These are phyloP conservation scores for Lordiphosa clarofinis DNA, from an alignment of 1,140 invertebrate species.

Conservation along the genomic window DNA sequence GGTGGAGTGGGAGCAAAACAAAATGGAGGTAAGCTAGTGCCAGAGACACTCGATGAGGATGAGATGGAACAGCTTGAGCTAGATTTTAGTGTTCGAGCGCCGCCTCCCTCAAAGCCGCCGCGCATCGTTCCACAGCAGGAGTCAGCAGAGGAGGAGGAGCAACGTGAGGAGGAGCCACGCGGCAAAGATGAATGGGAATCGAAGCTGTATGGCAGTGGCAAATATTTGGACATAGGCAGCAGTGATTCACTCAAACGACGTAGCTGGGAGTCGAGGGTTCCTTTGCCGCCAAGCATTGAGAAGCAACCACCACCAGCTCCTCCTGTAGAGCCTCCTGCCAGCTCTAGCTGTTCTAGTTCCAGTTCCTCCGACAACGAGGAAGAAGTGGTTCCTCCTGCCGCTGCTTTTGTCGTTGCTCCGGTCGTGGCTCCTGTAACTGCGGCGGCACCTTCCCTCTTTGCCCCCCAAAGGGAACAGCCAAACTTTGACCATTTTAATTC, in stretches of 20 bases:
- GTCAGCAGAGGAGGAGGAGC: slow-evolving; percentile 10
- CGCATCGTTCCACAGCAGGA: slow-evolving; percentile 45
- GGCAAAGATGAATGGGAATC: slow-evolving; percentile 89
- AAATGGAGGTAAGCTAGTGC: slow-evolving; percentile 40
- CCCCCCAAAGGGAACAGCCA: slow-evolving; percentile 46
- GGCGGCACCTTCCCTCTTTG: slow-evolving; percentile 26
- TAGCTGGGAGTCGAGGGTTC: slow-evolving; percentile 71
- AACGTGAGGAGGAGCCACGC: slow-evolving; percentile 22
- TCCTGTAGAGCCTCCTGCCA: slow-evolving; percentile 22
- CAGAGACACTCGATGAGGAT: slow-evolving; percentile 59
- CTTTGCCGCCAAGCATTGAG: slow-evolving; percentile 44
- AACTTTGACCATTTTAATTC: slow-evolving; percentile 64
- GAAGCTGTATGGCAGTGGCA: slow-evolving; percentile 85
- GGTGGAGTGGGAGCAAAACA: slow-evolving; percentile 11
- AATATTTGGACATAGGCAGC: slow-evolving; percentile 79
- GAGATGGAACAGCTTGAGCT: slow-evolving; percentile 73
- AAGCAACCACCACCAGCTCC: slow-evolving; percentile 13
- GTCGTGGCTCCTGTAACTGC: slow-evolving; percentile 1
- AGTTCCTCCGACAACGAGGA: neutral
- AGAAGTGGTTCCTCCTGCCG: neutral
- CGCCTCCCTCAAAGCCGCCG: slow-evolving; percentile 74
- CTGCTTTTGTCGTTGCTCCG: neutral
- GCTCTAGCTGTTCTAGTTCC: slow-evolving; percentile 20
- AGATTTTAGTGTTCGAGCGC: slow-evolving; percentile 79
- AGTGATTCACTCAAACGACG: slow-evolving; percentile 73